Conservation (phyloP, 2,888 invertebrate species). For the Cheilosia urbana region DNA sequence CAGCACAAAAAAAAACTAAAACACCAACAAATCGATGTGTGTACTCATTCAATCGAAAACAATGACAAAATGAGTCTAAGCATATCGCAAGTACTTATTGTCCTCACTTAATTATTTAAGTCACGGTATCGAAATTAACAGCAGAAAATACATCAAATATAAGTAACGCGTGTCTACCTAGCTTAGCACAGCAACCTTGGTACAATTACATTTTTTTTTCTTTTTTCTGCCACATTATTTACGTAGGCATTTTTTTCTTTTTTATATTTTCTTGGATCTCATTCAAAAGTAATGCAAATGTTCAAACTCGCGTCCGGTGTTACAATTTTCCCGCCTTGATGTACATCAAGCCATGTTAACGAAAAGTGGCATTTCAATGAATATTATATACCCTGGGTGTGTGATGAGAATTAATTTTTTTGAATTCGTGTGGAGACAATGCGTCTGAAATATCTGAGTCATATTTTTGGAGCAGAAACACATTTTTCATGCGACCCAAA, state of each 20-base stretch:
- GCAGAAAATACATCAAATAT: slow-evolving; percentile 69
- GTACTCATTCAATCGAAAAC: slow-evolving; percentile 73
- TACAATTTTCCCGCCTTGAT: slow-evolving; percentile 69
- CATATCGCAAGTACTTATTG: slow-evolving; percentile 67
- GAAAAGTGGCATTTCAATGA: slow-evolving; percentile 35
- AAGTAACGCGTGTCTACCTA: slow-evolving; percentile 67
- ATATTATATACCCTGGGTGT: slow-evolving; percentile 11
- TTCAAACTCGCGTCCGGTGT: slow-evolving; percentile 26
- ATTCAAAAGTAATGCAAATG: slow-evolving; percentile 62
- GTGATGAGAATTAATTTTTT: slow-evolving; percentile 70
- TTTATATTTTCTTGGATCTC: slow-evolving; percentile 56
- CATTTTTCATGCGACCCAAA: slow-evolving; percentile 32
- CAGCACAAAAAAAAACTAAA: slow-evolving; percentile 13
- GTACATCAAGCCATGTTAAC: slow-evolving; percentile 20
- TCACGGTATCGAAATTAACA: slow-evolving; percentile 75
- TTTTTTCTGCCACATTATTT: slow-evolving; percentile 40
- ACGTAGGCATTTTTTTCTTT: not conserved
- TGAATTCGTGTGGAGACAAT: slow-evolving; percentile 34
- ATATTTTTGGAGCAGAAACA: slow-evolving; percentile 32
- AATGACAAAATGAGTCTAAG: slow-evolving; percentile 69
- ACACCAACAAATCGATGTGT: slow-evolving; percentile 63
- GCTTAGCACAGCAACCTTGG: slow-evolving; percentile 68
- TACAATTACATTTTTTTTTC: slow-evolving; percentile 69
- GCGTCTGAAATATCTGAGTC: slow-evolving; percentile 37
- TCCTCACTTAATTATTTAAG: slow-evolving; percentile 75